Evolutionary conservation across 2,888 invertebrate genomes (phyloP), one percentile per base, ranked within the genome.

Genomic region (Lasius fuliginosus): DNA sequence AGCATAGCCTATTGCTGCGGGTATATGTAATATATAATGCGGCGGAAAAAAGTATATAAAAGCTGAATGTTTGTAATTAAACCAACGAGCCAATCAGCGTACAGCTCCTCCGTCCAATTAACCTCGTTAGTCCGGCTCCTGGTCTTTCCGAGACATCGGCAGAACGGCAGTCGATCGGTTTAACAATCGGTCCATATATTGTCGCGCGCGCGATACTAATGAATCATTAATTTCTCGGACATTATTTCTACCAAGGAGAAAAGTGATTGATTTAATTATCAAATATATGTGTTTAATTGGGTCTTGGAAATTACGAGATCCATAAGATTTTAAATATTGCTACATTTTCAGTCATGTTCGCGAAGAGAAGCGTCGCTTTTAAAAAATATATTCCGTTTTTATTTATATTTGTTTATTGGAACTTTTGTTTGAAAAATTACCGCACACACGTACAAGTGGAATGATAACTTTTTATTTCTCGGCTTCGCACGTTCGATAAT

Each of bases 81-180:
- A 94, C 94, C 94, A 94, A 94, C 94, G 94, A 94, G 94, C 94
- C 94, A 95, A 94, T 94, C 94, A 94, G 94, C 93, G 94, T 94
- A 94, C 92, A 93, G 94, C 94, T 93, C 93, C 90, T 91, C 90
- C 92, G 92, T 92, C 93, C 92, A 93, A 92, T 92, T 60, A 46
- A 73, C 88, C 89, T 91, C 92, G 90, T 90, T 88, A 87, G 87
- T 87, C 87, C 90, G 88, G 90, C 90, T 88, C 82, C 71, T 87
- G 86, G 86, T 89, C 85, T 90, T 91, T 92, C 86, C 77, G 90
- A 91, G 92, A 91, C 91, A 71, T 68, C 90, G 91, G 91, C 89
- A 91, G 91, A 93, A 88, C 67, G 83, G 84, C 77, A 74, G 73
- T 89, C 83, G 84, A 69, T 79, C 69, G 33, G 33, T 46, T 71